Conservation (phyloP, 2,797 vertebrate species). For the Limosa lapponica region DNA sequence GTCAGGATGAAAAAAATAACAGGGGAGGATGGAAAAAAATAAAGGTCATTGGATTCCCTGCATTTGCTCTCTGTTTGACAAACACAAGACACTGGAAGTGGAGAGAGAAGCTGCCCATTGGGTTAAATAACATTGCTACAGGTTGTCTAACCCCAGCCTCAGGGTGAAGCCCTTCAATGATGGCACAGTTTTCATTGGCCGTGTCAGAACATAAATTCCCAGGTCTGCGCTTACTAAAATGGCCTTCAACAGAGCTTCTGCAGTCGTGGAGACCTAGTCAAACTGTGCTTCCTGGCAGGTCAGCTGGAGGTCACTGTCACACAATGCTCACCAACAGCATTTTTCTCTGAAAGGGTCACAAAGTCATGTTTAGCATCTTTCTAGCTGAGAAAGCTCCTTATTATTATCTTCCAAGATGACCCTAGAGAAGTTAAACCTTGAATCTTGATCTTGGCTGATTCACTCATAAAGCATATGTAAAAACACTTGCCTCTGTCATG, state of each 20-base stretch:
- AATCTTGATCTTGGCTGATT: not conserved
- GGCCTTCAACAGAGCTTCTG: not conserved
- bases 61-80: not conserved
- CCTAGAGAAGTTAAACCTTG: not conserved
- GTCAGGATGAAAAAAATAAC: not conserved
- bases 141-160: not conserved
- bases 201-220: not conserved
- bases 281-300: not conserved
- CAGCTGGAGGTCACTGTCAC: not conserved
- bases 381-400: not conserved
- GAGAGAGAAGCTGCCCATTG: not conserved
- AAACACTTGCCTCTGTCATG: not conserved
- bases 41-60: not conserved
- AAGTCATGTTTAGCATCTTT: not conserved
- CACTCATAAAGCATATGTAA: not conserved
- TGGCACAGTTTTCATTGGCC: not conserved
- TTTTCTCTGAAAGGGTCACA: slow-evolving; percentile 6
- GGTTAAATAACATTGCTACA: not conserved
- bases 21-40: not conserved
- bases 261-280: not conserved
- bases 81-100: not conserved
- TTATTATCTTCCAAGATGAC: not conserved
- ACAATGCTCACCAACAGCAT: not conserved
- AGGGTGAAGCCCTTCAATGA: not conserved
- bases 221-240: not conserved